Evolutionary conservation across 23 tunicate species (phyloP).

Genomic region (Phallusia fumigata): DNA sequence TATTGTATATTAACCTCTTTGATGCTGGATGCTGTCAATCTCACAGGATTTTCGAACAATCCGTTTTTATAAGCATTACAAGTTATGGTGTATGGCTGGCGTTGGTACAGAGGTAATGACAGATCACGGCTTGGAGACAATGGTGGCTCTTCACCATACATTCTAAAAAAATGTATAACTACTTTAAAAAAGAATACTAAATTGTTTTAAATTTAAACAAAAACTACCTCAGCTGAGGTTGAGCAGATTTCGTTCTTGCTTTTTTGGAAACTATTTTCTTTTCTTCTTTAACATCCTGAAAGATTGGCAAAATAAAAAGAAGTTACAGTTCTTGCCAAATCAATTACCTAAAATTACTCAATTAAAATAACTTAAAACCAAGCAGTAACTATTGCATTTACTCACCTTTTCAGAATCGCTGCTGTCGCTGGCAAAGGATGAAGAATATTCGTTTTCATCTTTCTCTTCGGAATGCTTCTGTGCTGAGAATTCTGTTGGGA

Average conservation of each 20-base stretch:
- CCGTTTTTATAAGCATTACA: constrained; percentile 76
- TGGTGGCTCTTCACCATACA: not conserved
- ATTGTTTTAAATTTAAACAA: not conserved
- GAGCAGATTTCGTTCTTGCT: constrained; percentile 24
- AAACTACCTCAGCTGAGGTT: not conserved
- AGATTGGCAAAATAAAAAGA: not conserved
- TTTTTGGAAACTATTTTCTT: not conserved
- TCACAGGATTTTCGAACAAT: constrained; percentile 14
- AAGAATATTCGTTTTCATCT: constrained; percentile 31
- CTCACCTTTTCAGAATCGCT: constrained; percentile 27
- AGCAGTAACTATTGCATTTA: too few relatives aligned
- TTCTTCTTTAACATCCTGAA: not conserved
- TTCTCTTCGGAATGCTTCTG: not conserved
- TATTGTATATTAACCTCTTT: constrained; percentile 25
- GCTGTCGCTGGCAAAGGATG: constrained; percentile 42
- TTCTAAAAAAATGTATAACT: not conserved
- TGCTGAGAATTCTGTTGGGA: not conserved
- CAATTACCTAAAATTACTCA: too few relatives aligned
- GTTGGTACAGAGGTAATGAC: constrained; percentile 41
- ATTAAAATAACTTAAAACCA: too few relatives aligned
- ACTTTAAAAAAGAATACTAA: not conserved
- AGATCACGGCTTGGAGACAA: constrained; percentile 30
- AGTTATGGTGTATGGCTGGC: constrained; percentile 49
- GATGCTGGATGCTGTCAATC: constrained; percentile 24
- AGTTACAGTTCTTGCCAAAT: too few relatives aligned